A percentile compares a stretch with the other conserved stretches of the same genome.
phyloP scores from a whole-genome alignment of 2,797 vertebrate species.

The Todus mexicanus region DNA sequence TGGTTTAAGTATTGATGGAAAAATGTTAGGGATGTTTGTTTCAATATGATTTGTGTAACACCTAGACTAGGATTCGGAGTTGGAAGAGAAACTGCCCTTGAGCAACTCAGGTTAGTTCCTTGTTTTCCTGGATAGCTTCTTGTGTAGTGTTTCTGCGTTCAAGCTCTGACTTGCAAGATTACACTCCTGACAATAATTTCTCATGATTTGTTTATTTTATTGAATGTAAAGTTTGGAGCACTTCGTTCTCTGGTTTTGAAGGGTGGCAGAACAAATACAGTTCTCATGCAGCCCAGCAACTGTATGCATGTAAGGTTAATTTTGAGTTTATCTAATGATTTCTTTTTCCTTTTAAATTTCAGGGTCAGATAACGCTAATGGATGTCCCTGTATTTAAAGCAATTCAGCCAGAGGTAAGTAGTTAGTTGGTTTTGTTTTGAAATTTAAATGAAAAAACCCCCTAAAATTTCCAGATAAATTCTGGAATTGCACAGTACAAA shows the following conservation, averaged over 20 bases:
- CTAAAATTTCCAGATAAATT: not conserved
- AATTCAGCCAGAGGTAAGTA: constrained; percentile 96
- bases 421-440: not conserved
- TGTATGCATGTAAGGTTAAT: not conserved
- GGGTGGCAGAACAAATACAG: not conserved
- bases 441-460: not conserved
- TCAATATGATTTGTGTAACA: not conserved
- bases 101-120: not conserved
- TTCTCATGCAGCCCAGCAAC: not conserved
- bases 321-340: not conserved
- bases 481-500: not conserved
- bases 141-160: not conserved
- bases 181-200: not conserved
- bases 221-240: not conserved
- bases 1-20: not conserved
- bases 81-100: not conserved
- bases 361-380: constrained; percentile 99
- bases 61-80: not conserved
- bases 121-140: not conserved
- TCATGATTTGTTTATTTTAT: not conserved
- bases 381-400: constrained; percentile 97
- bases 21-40: not conserved
- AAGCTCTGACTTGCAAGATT: not conserved
- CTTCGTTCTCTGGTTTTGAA: not conserved
- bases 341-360: constrained; percentile 51